Percentiles rank a stretch among this genome's conserved stretches.
These are phyloP conservation scores for Phalacrocorax brasilianus DNA, from an alignment of 2,113 vertebrate species.

Conservation along the genomic window DNA sequence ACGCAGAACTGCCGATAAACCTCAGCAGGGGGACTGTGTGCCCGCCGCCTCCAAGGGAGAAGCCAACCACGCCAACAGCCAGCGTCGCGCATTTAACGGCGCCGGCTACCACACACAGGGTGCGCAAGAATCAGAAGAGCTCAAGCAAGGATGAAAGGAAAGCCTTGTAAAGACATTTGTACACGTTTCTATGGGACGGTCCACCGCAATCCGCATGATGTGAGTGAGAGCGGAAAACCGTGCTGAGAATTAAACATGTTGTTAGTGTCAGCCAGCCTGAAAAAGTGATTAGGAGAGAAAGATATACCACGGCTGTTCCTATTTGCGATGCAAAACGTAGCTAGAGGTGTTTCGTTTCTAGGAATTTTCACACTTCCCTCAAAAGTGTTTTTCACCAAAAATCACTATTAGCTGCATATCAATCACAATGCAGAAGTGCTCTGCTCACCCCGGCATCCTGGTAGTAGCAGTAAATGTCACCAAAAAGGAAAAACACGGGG, in stretches of 20 bases:
- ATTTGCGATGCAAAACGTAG: background rate
- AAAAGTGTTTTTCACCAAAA: background rate
- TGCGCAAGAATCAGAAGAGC: background rate
- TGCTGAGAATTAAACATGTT: background rate
- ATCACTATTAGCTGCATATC: background rate
- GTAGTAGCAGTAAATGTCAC: background rate
- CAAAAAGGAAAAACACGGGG: rapidly evolving
- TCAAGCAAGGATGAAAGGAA: background rate
- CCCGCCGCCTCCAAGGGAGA: background rate
- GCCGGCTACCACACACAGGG: rapidly evolving
- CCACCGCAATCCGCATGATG: rapidly evolving
- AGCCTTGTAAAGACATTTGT: background rate
- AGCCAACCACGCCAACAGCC: background rate
- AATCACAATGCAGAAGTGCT: background rate
- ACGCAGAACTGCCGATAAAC: background rate
- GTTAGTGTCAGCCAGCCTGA: background rate
- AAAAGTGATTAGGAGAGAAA: background rate
- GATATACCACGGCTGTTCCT: background rate
- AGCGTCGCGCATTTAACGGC: rapidly evolving
- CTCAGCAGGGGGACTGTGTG: background rate
- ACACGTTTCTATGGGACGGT: rapidly evolving
- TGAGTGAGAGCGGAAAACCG: rapidly evolving
- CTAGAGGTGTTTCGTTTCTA: background rate
- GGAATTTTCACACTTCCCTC: background rate
- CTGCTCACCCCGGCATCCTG: background rate